Conservation (phyloP, 2,888 invertebrate species). For the Alcis repandata region DNA sequence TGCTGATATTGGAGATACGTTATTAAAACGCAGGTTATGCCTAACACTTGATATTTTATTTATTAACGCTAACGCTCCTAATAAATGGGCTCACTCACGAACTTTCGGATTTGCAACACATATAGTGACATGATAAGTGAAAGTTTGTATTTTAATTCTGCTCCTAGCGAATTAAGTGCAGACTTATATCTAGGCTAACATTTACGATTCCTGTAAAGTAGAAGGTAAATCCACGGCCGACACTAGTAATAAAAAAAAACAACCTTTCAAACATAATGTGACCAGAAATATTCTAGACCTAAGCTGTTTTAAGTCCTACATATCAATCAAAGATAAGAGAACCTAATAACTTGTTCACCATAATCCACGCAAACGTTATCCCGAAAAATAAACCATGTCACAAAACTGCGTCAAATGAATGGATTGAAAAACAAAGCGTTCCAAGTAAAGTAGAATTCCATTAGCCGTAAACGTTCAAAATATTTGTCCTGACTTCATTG, state of each 20-base stretch:
- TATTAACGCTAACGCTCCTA: too few species aligned
- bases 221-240: too few species aligned
- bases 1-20: slow-evolving; percentile 51
- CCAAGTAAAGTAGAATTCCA: slow-evolving; percentile 56
- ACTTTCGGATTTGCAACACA: too few species aligned
- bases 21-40: slow-evolving; percentile 13
- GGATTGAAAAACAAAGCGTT: slow-evolving; percentile 54
- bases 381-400: slow-evolving; percentile 7
- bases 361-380: not conserved
- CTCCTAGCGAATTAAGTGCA: too few species aligned
- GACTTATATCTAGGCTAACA: too few species aligned
- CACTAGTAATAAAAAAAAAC: not conserved
- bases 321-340: slow-evolving; percentile 4
- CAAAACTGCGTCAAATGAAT: slow-evolving; percentile 25
- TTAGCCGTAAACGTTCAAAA: slow-evolving; percentile 58
- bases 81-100: too few species aligned
- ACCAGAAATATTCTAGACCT: not conserved
- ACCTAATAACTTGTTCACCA: not conserved
- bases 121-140: too few species aligned
- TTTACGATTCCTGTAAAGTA: too few species aligned
- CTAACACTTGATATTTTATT: not conserved
- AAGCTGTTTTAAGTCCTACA: not conserved
- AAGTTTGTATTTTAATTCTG: too few species aligned
- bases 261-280: not conserved
- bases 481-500: slow-evolving; percentile 62